A percentile compares a stretch with the other conserved stretches of the same genome.
Conservation (phyloP, 2,888 invertebrate species). For the Caenorhabditis drosophilae region DNA sequence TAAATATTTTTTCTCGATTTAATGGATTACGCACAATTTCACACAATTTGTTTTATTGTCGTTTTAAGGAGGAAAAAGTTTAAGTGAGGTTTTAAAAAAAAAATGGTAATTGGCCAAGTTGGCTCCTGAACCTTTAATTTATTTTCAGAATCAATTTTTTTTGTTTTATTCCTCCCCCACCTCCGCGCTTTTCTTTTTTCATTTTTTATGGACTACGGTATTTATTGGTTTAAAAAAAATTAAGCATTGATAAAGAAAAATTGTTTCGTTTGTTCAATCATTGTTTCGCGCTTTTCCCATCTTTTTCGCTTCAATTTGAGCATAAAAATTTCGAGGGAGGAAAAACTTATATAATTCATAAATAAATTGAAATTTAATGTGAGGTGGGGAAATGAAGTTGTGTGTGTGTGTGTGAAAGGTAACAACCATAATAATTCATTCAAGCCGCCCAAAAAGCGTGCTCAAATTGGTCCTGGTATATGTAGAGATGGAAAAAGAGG, state of each 20-base stretch:
- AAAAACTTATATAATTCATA: too few species aligned
- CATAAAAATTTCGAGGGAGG: too few species aligned
- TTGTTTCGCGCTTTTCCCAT: not conserved
- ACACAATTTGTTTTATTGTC: conserved; percentile 23
- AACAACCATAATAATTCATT: not conserved
- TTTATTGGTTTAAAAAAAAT: too few species aligned
- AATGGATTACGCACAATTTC: conserved; percentile 44
- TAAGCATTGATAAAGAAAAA: conserved; percentile 2
- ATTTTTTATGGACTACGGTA: too few species aligned
- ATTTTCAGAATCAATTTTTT: not conserved
- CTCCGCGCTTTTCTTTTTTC: too few species aligned
- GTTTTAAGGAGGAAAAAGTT: too few species aligned
- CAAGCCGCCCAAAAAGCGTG: conserved; percentile 1
- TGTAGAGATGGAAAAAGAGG: too few species aligned
- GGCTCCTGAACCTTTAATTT: not conserved
- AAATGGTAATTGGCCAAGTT: conserved; percentile 1
- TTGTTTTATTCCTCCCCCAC: too few species aligned
- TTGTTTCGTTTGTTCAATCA: not conserved
- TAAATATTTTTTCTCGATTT: too few species aligned
- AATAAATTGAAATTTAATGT: conserved; percentile 2
- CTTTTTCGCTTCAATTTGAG: too few species aligned
- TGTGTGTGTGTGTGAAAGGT: not conserved
- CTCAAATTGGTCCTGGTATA: not conserved
- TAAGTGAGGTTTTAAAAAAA: not conserved
- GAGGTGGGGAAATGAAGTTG: not conserved